Percentiles rank a stretch among this genome's conserved stretches.
These are phyloP conservation scores for Ditylenchus dipsaci DNA, from an alignment of 1,140 invertebrate species.

Conservation along the genomic window DNA sequence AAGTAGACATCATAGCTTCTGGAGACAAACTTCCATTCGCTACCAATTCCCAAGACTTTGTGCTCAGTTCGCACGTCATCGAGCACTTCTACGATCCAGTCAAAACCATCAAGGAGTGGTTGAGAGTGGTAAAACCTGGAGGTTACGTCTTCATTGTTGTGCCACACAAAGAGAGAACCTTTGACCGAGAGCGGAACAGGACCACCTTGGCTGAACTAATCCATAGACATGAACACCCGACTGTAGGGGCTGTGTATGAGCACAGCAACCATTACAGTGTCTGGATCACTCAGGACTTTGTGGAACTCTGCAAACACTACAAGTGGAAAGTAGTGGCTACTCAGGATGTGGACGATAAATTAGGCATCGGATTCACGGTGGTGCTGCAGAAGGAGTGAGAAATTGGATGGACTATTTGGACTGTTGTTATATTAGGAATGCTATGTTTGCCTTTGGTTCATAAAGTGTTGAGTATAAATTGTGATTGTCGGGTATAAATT, in stretches of 20 bases:
- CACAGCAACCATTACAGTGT: slow-evolving; percentile 13
- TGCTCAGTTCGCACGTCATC: slow-evolving; percentile 16
- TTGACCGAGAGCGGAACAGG: neutral
- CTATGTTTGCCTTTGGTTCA: too few relatives aligned
- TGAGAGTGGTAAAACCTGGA: slow-evolving; percentile 9
- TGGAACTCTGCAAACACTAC: slow-evolving; percentile 12
- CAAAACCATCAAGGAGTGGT: slow-evolving; percentile 14
- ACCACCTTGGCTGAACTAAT: slow-evolving; percentile 15
- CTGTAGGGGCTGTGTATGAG: neutral
- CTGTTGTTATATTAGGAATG: too few relatives aligned
- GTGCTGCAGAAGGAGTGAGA: neutral
- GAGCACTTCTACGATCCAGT: slow-evolving; percentile 27
- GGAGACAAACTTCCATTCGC: slow-evolving; percentile 12
- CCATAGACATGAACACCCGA: neutral
- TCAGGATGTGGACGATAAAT: slow-evolving; percentile 16
- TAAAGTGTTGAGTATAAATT: too few relatives aligned
- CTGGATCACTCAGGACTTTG: slow-evolving; percentile 18
- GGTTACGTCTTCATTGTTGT: slow-evolving; percentile 15
- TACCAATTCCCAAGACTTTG: slow-evolving; percentile 17
- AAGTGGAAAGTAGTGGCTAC: slow-evolving; percentile 11
- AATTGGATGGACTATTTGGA: too few relatives aligned
- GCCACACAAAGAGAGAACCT: slow-evolving; percentile 11
- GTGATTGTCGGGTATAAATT: too few relatives aligned
- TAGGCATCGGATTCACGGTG: slow-evolving; percentile 15
- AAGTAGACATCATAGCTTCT: neutral